Base-by-base conservation (phyloP, 2,113 vertebrate species). In the Sinocyclocheilus grahami region DNA sequence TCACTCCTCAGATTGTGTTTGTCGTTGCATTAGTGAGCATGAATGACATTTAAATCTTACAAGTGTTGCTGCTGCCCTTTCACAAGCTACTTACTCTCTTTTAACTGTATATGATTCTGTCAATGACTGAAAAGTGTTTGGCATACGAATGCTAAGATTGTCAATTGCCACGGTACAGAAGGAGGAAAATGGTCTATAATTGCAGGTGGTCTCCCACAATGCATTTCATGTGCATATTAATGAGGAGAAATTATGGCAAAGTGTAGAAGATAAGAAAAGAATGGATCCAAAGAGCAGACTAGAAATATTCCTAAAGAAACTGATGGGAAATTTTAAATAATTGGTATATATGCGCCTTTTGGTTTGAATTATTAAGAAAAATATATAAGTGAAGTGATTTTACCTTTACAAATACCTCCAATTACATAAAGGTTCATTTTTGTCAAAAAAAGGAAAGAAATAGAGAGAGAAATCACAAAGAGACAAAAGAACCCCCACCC, bases 41-140 rank as follows among this genome's bases (percentile, higher is more conserved):
- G 93, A 94, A 90, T 95, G 95, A 95, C 95, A 96, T 96, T 95
- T 96, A 93, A 93, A 91, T 92, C 92, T 92, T 91, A 90, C 88
- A 91, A 92, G 92, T 89, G 91, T 92, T 92, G 89, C 89, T 87
- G 86, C 86, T 90, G 87, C 92, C 88, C 89, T 94, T 93, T 91
- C 90, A 92, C 90, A 91, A 88, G 91, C 94, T 93, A 94, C 93
- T 94, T 93, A 94, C 89, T 86, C 88, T 87, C 91, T 90, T 89
- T 79, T 91, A 92, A 92, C 92, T 90, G 93, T 88, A 89, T 91
- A 90, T 91, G 93, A 92, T 93, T 94, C 92, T 91, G 89, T 90
- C 93, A 94, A 92, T 92, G 92, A 93, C 93, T 91, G 90, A 90
- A 90, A 89, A 91, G 92, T 90, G 87, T 91, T 89, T 90, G 85